Evolutionary conservation across 1,140 invertebrate species (phyloP).

Genomic region (Planococcus citri): DNA sequence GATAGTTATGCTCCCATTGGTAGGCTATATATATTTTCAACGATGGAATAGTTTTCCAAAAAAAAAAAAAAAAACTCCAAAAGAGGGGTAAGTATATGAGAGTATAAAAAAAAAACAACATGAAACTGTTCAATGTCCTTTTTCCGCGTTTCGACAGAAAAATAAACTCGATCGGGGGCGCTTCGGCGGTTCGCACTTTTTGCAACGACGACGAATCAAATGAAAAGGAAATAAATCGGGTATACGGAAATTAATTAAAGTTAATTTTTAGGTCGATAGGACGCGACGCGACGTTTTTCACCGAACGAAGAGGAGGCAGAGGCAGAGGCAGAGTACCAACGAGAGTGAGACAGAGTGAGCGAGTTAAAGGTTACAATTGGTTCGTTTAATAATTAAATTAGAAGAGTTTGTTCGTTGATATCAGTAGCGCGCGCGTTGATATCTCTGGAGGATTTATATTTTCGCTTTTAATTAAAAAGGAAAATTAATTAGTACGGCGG

Average conservation of each 20-base stretch:
- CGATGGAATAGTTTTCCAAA: neutral
- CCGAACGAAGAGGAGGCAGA: too few relatives aligned
- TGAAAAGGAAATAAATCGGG: slow-evolving; percentile 16
- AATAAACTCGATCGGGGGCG: slow-evolving; percentile 1
- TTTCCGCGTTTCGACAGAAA: neutral
- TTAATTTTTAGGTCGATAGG: slow-evolving; percentile 20
- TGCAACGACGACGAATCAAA: slow-evolving; percentile 19
- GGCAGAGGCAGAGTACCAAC: too few relatives aligned
- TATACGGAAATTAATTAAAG: slow-evolving; percentile 11
- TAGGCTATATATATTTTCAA: too few relatives aligned
- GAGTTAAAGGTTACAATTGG: slow-evolving; percentile 16
- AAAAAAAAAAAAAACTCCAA: neutral
- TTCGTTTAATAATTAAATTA: slow-evolving; percentile 20
- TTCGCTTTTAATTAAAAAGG: slow-evolving; percentile 20
- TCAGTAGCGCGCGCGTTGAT: neutral
- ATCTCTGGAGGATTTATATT: slow-evolving; percentile 19
- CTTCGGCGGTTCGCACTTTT: too few relatives aligned
- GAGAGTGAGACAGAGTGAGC: too few relatives aligned
- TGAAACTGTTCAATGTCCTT: neutral
- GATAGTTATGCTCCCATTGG: neutral
- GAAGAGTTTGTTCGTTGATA: slow-evolving; percentile 15
- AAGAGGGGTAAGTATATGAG: neutral
- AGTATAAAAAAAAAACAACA: neutral
- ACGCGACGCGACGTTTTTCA: slow-evolving; percentile 4
- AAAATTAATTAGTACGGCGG: slow-evolving; percentile 14